These are phyloP conservation scores for Mandrillus leucophaeus DNA, from an alignment of 2,113 vertebrate genomes.

Conservation along the genomic window DNA sequence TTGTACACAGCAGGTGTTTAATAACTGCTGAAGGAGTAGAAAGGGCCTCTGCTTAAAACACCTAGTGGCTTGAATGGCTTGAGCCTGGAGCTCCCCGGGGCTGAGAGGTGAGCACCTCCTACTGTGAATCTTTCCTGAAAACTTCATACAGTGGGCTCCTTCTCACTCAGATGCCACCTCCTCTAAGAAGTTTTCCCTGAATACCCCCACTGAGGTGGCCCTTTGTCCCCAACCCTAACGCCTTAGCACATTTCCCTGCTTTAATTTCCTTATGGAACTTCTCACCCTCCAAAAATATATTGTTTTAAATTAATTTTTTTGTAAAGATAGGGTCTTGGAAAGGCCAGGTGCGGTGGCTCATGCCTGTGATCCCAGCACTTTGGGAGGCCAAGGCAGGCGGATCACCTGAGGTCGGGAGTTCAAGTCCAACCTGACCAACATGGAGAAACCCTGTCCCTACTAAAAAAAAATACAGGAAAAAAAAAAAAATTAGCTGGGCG, in stretches of 20 bases:
- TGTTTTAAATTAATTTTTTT: not conserved
- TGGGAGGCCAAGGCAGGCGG: too few relatives aligned
- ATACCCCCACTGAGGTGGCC: not conserved
- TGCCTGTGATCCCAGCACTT: too few relatives aligned
- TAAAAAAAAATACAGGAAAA: too few relatives aligned
- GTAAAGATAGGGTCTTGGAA: too few relatives aligned
- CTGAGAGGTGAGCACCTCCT: not conserved
- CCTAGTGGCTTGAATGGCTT: accelerated
- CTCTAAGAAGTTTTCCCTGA: not conserved
- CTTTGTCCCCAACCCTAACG: accelerated
- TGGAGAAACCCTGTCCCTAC: too few relatives aligned
- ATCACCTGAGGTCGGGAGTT: too few relatives aligned
- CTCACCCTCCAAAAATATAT: not conserved
- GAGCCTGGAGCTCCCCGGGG: not conserved
- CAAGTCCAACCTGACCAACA: too few relatives aligned
- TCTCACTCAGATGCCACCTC: not conserved
- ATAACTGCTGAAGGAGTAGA: not conserved
- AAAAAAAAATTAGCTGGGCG: too few relatives aligned
- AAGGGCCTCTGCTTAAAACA: not conserved
- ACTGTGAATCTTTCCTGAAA: not conserved
- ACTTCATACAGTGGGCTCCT: not conserved
- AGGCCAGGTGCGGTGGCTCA: too few relatives aligned
- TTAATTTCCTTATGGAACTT: not conserved
- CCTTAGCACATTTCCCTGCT: not conserved
- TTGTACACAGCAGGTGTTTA: not conserved